Conservation (phyloP, 2,113 vertebrate species). For the Lamprotornis superbus region DNA sequence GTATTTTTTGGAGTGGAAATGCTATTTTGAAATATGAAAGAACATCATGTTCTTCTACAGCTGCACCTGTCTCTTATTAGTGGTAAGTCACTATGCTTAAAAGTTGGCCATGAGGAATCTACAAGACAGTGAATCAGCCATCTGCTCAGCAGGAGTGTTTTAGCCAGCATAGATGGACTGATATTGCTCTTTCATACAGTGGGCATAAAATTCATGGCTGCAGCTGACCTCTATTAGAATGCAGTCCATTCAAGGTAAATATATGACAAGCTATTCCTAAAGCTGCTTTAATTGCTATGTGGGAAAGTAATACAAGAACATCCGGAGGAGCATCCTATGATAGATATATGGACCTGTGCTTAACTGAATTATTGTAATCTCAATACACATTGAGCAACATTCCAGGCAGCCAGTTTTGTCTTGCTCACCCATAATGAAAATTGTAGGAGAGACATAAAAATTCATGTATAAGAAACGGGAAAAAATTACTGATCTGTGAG, state of each 20-base stretch:
- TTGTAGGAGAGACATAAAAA: not conserved
- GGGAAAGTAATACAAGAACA: not conserved
- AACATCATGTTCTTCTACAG: conserved; percentile 37
- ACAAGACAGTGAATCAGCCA: not conserved
- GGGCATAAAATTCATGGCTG: conserved; percentile 3
- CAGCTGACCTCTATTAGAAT: not conserved
- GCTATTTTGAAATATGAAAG: conserved; percentile 22
- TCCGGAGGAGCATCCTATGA: not conserved
- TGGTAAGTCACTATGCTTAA: conserved; percentile 2
- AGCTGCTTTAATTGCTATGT: not conserved
- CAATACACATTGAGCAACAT: not conserved
- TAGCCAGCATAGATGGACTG: not conserved
- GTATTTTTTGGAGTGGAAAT: not conserved
- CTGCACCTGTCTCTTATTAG: conserved; percentile 33
- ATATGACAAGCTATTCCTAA: conserved; percentile 10
- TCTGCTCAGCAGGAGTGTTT: conserved; percentile 22
- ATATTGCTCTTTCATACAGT: conserved; percentile 1
- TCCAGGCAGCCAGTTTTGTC: not conserved
- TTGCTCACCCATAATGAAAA: not conserved
- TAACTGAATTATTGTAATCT: not conserved
- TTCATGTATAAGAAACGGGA: not conserved
- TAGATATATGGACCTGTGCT: conserved; percentile 1
- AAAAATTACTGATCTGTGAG: not conserved
- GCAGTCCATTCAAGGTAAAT: not conserved
- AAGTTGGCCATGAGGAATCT: conserved; percentile 32